Percentiles rank a stretch among this genome's conserved stretches.
phyloP scores from a whole-genome alignment of 2,113 vertebrate genomes.

The Buteo buteo region DNA sequence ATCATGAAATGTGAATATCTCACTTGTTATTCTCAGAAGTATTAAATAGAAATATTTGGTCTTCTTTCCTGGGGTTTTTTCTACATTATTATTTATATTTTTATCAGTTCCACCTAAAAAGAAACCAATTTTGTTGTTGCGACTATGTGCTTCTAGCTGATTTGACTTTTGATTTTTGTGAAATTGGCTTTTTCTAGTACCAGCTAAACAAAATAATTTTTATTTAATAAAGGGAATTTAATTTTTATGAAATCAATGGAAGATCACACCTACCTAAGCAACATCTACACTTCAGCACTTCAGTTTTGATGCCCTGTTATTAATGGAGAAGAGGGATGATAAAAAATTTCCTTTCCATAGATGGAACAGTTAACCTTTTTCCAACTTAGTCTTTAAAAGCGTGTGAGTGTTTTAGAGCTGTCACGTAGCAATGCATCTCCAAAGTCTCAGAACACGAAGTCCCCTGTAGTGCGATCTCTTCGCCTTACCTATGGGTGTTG shows the following conservation, averaged over 20 bases:
- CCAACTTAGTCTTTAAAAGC: background rate
- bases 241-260: background rate
- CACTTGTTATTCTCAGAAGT: background rate
- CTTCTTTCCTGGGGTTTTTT: background rate
- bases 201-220: background rate
- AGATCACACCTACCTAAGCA: background rate
- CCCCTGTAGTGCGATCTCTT: background rate
- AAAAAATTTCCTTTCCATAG: background rate
- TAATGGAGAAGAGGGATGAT: background rate
- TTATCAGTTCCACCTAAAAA: background rate
- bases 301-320: background rate
- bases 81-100: background rate
- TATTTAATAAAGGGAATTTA: background rate
- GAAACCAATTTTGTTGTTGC: background rate
- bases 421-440: background rate
- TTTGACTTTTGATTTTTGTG: background rate
- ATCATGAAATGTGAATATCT: background rate
- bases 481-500: background rate
- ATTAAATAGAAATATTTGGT: background rate
- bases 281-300: background rate
- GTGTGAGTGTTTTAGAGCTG: background rate
- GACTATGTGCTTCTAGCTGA: background rate
- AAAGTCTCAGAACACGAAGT: background rate
- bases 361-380: background rate
- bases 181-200: background rate